Evolutionary conservation across 2,113 vertebrate genomes (phyloP).

Genomic region (Chitala chitala): DNA sequence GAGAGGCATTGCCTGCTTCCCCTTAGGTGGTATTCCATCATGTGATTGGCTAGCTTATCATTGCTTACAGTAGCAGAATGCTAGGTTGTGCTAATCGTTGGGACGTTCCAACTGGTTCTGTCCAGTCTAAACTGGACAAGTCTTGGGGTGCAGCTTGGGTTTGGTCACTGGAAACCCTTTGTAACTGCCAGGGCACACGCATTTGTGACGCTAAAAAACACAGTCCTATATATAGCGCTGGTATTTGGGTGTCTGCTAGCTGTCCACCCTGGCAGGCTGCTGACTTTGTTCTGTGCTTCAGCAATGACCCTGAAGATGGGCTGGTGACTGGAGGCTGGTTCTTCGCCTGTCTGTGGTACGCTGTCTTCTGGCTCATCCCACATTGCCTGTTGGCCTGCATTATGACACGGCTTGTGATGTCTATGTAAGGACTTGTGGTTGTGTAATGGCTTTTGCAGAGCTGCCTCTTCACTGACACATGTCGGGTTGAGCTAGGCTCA

Average conservation of each 20-base stretch:
- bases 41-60: background rate
- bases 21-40: background rate
- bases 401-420: too few relatives aligned
- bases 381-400: background rate
- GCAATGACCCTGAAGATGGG: background rate
- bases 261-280: background rate
- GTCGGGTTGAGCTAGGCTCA: too few relatives aligned
- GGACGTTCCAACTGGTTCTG: background rate
- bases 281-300: constrained; percentile 9
- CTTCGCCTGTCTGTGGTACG: background rate
- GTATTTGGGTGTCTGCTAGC: background rate
- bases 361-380: background rate
- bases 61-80: background rate
- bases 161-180: background rate
- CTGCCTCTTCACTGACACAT: too few relatives aligned
- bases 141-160: background rate
- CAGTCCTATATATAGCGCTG: constrained; percentile 7
- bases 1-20: background rate
- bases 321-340: too few relatives aligned
- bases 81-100: background rate
- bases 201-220: background rate
- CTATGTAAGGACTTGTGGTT: too few relatives aligned
- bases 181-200: background rate
- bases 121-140: constrained; percentile 15
- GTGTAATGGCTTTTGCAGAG: too few relatives aligned